Percentiles rank a stretch among this genome's conserved stretches.
These are phyloP conservation scores for Nephotettix cincticeps DNA, from an alignment of 1,140 invertebrate genomes.

Conservation along the genomic window DNA sequence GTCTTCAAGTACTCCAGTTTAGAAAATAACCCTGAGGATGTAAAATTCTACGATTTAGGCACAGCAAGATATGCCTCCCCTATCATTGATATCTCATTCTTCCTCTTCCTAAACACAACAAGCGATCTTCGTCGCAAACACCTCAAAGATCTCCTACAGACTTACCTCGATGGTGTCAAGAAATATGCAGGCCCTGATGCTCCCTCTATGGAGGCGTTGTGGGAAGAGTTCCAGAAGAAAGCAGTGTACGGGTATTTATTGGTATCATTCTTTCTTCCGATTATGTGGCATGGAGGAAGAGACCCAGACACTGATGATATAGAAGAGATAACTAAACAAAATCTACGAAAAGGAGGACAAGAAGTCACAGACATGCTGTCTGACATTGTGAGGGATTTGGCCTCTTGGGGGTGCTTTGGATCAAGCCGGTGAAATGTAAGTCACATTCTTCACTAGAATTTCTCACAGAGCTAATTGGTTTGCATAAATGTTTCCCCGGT, in stretches of 20 bases:
- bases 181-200: background rate
- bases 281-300: background rate
- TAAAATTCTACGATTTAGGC: slow-evolving; percentile 49
- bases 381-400: slow-evolving; percentile 1
- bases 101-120: slow-evolving; percentile 46
- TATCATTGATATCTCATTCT: slow-evolving; percentile 48
- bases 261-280: background rate
- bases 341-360: slow-evolving; percentile 31
- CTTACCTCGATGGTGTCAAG: slow-evolving; percentile 42
- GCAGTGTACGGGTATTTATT: slow-evolving; percentile 10
- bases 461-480: too few relatives aligned
- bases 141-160: slow-evolving; percentile 41
- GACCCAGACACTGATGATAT: background rate
- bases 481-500: too few relatives aligned
- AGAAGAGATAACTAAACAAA: background rate
- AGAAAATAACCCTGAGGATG: slow-evolving; percentile 33
- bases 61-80: slow-evolving; percentile 45
- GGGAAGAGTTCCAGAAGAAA: slow-evolving; percentile 6
- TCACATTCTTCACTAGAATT: too few relatives aligned
- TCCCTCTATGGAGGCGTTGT: slow-evolving; percentile 34
- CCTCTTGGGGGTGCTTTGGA: background rate
- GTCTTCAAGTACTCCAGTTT: slow-evolving; percentile 48
- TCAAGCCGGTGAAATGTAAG: too few relatives aligned
- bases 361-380: slow-evolving; percentile 36
- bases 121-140: slow-evolving; percentile 32